A percentile compares a stretch with the other conserved stretches of the same genome.
Conservation (phyloP, 2,888 invertebrate genomes). For the Trissoscelio sp. region DNA sequence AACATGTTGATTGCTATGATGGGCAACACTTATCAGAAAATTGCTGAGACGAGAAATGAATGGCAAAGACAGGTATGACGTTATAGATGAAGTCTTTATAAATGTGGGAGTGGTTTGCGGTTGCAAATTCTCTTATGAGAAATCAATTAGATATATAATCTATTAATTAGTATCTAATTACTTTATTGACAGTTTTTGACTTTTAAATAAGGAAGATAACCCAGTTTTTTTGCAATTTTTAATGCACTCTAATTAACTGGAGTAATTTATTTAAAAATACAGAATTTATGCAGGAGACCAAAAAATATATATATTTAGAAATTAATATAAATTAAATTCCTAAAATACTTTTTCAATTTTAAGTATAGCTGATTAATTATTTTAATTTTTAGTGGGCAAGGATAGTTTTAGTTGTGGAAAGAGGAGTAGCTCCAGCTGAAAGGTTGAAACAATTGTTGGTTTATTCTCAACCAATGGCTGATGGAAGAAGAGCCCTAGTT, state of each 20-base stretch:
- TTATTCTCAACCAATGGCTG: slow-evolving; percentile 98
- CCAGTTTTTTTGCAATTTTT: no score
- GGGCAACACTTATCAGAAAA: slow-evolving; percentile 99
- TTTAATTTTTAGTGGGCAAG: slow-evolving; percentile 92
- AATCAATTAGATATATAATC: background rate
- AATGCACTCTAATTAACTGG: no score
- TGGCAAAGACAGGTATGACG: slow-evolving; percentile 94
- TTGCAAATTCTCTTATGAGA: slow-evolving; percentile 5
- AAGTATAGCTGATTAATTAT: background rate
- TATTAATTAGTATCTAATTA: no score
- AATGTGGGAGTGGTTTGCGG: slow-evolving; percentile 31
- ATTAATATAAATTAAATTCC: background rate
- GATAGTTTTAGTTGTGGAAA: slow-evolving; percentile 97
- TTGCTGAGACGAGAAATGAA: slow-evolving; percentile 98
- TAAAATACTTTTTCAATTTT: background rate
- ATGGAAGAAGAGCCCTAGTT: slow-evolving; percentile 93
- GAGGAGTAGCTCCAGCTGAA: slow-evolving; percentile 96
- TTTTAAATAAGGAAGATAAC: no score
- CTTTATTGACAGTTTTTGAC: no score
- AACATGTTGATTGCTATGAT: slow-evolving; percentile 99
- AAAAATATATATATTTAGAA: no score
- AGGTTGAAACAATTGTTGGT: slow-evolving; percentile 92
- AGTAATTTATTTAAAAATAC: background rate
- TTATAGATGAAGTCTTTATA: slow-evolving; percentile 29
- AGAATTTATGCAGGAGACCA: background rate